Percentiles rank a stretch among this genome's conserved stretches.
Conservation (phyloP, 2,113 vertebrate genomes). For the Isurus oxyrinchus region DNA sequence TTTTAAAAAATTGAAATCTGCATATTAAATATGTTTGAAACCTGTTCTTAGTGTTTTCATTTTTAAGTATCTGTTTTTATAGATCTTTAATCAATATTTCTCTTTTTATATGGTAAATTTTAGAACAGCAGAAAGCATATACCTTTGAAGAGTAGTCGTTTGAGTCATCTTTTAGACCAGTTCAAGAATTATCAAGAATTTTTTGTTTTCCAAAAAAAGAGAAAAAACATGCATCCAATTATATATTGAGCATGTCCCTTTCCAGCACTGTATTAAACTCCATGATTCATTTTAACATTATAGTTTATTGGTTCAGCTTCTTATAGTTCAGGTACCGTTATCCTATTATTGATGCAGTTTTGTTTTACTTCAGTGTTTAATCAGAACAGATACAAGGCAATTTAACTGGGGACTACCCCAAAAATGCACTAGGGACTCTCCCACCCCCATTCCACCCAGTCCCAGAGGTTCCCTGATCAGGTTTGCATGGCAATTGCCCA, state of each 20-base stretch:
- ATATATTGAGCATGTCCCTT: neutral
- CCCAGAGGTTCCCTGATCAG: no score
- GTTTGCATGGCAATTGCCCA: no score
- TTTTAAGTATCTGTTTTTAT: neutral
- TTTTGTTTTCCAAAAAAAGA: neutral
- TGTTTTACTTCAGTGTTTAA: neutral
- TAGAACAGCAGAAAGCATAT: neutral
- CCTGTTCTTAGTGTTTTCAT: slow-evolving; percentile 4
- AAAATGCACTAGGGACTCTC: no score
- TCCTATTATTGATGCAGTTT: neutral
- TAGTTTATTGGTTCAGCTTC: neutral
- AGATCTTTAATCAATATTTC: neutral
- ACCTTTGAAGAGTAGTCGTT: neutral
- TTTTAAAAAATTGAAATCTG: slow-evolving; percentile 29
- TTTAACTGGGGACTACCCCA: no score
- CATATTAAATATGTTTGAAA: slow-evolving; percentile 31
- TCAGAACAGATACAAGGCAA: neutral
- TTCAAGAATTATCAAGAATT: neutral
- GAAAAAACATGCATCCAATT: neutral
- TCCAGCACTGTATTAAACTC: neutral
- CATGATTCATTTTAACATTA: neutral
- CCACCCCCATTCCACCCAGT: no score
- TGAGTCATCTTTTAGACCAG: neutral
- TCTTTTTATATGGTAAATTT: neutral
- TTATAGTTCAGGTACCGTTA: neutral